phyloP scores from a whole-genome alignment of 1,140 invertebrate genomes.

The Drosophila baimaii region DNA sequence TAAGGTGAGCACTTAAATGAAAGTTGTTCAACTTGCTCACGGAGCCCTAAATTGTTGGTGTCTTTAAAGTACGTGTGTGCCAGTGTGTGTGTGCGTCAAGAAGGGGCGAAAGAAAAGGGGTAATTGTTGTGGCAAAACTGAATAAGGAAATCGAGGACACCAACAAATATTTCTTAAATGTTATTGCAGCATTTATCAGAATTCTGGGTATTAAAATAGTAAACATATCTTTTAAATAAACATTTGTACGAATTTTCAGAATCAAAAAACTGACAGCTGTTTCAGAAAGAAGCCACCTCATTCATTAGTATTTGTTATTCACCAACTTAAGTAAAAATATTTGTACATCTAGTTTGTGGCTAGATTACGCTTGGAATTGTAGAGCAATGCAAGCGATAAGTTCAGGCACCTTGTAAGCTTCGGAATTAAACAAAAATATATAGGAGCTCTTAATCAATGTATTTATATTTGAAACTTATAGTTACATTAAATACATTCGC shows the following conservation, averaged over 20 bases:
- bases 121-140: constrained; percentile 30
- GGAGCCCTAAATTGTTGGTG: constrained; percentile 36
- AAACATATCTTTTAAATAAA: background rate
- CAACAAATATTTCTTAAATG: constrained; percentile 1
- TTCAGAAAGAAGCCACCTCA: background rate
- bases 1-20: constrained; percentile 74
- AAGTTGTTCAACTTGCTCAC: constrained; percentile 63
- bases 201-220: background rate
- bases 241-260: background rate
- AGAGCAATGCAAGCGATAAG: no score
- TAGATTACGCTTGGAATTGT: no score
- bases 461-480: no score
- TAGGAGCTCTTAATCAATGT: no score
- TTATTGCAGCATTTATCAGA: background rate
- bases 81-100: constrained; percentile 13
- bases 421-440: no score
- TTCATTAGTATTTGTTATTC: no score
- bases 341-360: no score
- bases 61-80: constrained; percentile 19
- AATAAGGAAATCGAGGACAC: constrained; percentile 36
- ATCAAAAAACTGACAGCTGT: background rate
- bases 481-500: background rate
- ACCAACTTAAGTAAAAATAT: no score
- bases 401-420: no score
- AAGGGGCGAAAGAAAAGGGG: background rate